Evolutionary conservation across 2,113 vertebrate genomes (phyloP).

Genomic region (Platichthys stellatus): DNA sequence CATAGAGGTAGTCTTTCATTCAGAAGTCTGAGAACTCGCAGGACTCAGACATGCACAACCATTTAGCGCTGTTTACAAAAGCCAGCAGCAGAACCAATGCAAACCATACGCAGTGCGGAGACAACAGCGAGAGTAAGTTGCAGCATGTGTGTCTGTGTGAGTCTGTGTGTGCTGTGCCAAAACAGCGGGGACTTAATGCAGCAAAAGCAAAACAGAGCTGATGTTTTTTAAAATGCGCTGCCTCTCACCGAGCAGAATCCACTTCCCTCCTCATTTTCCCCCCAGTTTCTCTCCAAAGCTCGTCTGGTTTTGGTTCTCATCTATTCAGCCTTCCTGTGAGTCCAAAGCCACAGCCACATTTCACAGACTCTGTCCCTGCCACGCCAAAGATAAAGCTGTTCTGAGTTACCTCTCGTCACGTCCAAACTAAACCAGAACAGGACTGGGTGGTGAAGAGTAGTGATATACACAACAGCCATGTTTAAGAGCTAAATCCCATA

Average conservation of each 20-base stretch:
- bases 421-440: conserved; percentile 30
- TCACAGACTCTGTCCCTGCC: conserved; percentile 27
- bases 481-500: conserved; percentile 34
- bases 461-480: conserved; percentile 13
- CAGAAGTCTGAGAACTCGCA: conserved; percentile 52
- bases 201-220: conserved; percentile 59
- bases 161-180: conserved; percentile 47
- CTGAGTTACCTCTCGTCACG: conserved; percentile 56
- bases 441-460: conserved; percentile 2
- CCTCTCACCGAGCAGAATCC: conserved; percentile 33
- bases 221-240: conserved; percentile 36
- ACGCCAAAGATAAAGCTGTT: conserved; percentile 49
- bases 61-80: conserved; percentile 76
- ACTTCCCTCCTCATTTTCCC: conserved; percentile 7
- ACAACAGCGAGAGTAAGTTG: conserved; percentile 31
- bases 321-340: conserved; percentile 49
- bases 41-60: conserved; percentile 67
- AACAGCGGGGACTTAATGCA: conserved; percentile 59
- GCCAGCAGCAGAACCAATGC: conserved; percentile 75
- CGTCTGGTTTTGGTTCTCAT: conserved; percentile 69
- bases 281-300: conserved; percentile 35
- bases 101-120: conserved; percentile 67
- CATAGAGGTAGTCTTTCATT: conserved; percentile 59
- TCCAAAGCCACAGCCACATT: conserved; percentile 55
- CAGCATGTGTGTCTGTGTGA: conserved; percentile 41